phyloP scores from a whole-genome alignment of 1,140 invertebrate genomes.

The Drosophila ambigua region DNA sequence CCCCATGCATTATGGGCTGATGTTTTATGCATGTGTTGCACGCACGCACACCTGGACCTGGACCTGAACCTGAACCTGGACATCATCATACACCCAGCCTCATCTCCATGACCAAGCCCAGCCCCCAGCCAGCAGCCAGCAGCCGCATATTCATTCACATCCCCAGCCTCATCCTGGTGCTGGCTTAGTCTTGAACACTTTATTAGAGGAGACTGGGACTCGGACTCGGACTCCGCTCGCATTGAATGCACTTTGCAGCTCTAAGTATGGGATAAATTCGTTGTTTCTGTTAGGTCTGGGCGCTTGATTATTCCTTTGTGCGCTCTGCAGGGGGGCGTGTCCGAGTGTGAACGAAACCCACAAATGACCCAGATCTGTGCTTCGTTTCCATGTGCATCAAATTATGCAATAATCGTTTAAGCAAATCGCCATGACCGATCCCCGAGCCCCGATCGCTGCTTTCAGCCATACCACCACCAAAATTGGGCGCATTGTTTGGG shows the following conservation, averaged over 20 bases:
- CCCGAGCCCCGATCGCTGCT: background rate
- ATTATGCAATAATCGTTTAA: constrained; percentile 36
- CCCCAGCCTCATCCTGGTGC: constrained; percentile 1
- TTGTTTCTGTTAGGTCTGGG: constrained; percentile 10
- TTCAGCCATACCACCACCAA: background rate
- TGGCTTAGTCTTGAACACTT: constrained; percentile 49
- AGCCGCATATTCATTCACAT: background rate
- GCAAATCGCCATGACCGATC: constrained; percentile 5
- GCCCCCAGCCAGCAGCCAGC: too few species aligned
- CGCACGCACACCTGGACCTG: constrained; percentile 57
- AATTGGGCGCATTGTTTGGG: constrained; percentile 26
- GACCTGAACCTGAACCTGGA: constrained; percentile 9
- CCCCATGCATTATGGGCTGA: constrained; percentile 57
- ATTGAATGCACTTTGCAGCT: constrained; percentile 4
- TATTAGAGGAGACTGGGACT: constrained; percentile 42
- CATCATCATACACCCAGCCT: constrained; percentile 6
- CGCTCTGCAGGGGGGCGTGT: constrained; percentile 18
- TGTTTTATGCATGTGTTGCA: constrained; percentile 73
- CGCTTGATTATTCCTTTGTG: constrained; percentile 40
- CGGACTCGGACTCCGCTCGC: background rate
- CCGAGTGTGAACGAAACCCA: background rate
- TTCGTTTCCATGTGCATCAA: constrained; percentile 16
- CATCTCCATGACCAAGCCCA: too few species aligned
- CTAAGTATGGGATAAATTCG: background rate
- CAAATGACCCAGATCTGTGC: constrained; percentile 30